Base-by-base conservation (phyloP, 1,140 invertebrate species). In the Trialeurodes vaporariorum region DNA sequence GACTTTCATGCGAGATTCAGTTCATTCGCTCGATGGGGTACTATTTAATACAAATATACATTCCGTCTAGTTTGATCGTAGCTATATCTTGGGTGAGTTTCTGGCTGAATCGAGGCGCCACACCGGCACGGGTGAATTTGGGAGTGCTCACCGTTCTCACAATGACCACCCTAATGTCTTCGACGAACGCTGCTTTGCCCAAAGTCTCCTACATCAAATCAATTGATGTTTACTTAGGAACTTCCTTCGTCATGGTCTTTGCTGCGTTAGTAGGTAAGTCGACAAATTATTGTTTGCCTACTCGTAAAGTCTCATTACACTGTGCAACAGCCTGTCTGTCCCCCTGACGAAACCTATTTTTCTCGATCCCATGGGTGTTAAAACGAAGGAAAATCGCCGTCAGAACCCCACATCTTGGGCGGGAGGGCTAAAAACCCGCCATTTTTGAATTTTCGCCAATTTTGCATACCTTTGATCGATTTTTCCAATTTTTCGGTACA, bases 31-130 rank as follows among this genome's bases (percentile, higher is more conserved):
- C 92, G 75, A 94, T 98, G 90, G 95, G 95, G 75, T 98, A 98
- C 85, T 98, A 98, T 84, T 83, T 98, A 75, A 98, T 98, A 82
- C 96, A 98, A 83, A 98, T 98, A 80, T 97, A 98, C 84, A 95
- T 98, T 82, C 95, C 95, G 73, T 96, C 94, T 79, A 91, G 92
- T 79, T 87, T 98, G 78, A 97, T 98, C 81, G 95, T 98, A 79
- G 94, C 96, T 81, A 96, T 98, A 81, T 96, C 93, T 73, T 98
- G 94, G 94, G 94, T 98, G 76, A 93, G 90, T 77, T 94, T 94
- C 84, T 94, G 91, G 91, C 82, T 92, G 76, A 89, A 95, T 81
- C 86, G 93, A 77, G 93, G 94, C 80, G 94, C 94, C 73, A 96
- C 93, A 70, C 94, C 94, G 71, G 94, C 94, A 74, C 85, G 94